These are phyloP conservation scores for Nebria brevicollis DNA, from an alignment of 2,888 invertebrate genomes.

Conservation along the genomic window DNA sequence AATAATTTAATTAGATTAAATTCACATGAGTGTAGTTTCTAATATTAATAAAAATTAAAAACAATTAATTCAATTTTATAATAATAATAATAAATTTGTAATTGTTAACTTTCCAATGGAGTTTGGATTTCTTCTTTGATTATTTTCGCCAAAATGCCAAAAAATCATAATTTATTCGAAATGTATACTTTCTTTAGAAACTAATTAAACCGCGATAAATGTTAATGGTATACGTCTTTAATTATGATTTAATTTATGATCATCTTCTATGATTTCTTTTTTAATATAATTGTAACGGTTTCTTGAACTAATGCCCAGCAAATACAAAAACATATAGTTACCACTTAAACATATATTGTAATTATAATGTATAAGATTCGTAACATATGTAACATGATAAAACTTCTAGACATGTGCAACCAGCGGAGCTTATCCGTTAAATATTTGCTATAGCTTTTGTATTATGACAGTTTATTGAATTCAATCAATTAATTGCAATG, in stretches of 20 bases:
- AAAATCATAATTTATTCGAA: neutral
- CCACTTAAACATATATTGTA: neutral
- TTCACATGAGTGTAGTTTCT: neutral
- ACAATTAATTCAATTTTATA: neutral
- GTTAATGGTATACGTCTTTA: neutral
- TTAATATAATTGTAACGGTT: neutral
- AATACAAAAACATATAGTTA: conserved; percentile 2
- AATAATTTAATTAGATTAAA: neutral
- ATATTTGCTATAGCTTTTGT: no score
- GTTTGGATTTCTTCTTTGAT: neutral
- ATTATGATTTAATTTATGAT: no score
- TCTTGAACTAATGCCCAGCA: neutral
- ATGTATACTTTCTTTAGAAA: neutral
- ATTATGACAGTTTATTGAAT: no score
- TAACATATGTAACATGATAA: no score
- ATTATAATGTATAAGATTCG: no score
- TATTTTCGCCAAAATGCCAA: neutral
- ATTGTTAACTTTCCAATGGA: neutral
- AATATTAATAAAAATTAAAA: neutral
- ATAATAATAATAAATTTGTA: neutral
- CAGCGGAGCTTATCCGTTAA: no score
- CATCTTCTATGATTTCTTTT: conserved; percentile 12
- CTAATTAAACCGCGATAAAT: neutral
- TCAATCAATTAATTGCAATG: no score
- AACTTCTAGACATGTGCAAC: no score